These are phyloP conservation scores for Bryconaethiops microstoma DNA, from an alignment of 2,797 vertebrate species.

Conservation along the genomic window DNA sequence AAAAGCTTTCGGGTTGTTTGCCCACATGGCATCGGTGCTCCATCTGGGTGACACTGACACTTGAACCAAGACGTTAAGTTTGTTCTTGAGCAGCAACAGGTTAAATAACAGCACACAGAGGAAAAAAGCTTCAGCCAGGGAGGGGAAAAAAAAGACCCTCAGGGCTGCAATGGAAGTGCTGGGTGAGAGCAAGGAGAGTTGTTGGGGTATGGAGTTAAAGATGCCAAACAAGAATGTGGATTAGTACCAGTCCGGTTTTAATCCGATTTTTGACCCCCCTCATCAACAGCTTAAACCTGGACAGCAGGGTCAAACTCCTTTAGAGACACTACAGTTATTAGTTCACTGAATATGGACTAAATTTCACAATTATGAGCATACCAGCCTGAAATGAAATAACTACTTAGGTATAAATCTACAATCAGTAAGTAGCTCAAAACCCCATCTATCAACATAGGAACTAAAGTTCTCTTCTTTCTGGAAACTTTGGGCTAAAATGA, in stretches of 20 bases:
- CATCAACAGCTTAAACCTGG: background rate
- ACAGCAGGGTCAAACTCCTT: background rate
- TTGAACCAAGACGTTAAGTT: conserved; percentile 25
- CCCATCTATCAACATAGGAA: too few species aligned
- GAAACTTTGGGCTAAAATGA: background rate
- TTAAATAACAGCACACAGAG: conserved; percentile 5
- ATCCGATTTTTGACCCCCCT: conserved; percentile 5
- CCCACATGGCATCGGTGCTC: conserved; percentile 26
- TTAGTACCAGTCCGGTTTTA: conserved; percentile 20
- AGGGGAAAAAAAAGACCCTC: background rate
- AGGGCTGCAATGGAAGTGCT: conserved; percentile 6
- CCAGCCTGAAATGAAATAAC: too few species aligned
- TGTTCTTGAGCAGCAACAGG: conserved; percentile 7
- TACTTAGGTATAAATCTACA: too few species aligned
- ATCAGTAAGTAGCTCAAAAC: too few species aligned
- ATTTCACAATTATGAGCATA: too few species aligned
- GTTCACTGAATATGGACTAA: background rate
- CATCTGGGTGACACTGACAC: conserved; percentile 7
- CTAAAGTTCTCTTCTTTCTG: background rate
- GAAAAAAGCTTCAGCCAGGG: background rate
- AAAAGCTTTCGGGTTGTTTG: background rate
- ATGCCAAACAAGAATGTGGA: conserved; percentile 21
- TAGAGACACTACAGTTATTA: background rate
- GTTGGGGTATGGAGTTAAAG: background rate
- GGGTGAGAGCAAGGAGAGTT: conserved; percentile 11